Evolutionary conservation across 2,113 vertebrate genomes (phyloP).

Genomic region (Macquaria ambigua): DNA sequence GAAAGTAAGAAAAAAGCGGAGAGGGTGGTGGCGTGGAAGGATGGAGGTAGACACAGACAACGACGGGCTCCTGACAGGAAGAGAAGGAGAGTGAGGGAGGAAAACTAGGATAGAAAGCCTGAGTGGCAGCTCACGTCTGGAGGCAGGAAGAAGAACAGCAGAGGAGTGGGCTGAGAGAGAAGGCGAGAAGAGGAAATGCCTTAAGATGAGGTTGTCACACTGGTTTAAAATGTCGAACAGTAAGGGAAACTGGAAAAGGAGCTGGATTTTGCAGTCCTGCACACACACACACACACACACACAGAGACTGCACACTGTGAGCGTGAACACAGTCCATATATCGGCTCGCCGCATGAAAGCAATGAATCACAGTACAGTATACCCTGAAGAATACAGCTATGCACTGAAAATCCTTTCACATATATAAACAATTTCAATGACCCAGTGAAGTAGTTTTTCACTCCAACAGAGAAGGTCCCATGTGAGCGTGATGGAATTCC

Average conservation of each 20-base stretch:
- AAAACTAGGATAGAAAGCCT: conserved; percentile 17
- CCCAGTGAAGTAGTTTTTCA: conserved; percentile 50
- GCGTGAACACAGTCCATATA: conserved; percentile 50
- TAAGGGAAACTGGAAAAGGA: conserved; percentile 57
- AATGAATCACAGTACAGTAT: conserved; percentile 55
- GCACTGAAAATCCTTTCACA: conserved; percentile 40
- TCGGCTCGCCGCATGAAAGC: conserved; percentile 36
- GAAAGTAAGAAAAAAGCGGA: neutral
- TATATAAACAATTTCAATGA: conserved; percentile 61
- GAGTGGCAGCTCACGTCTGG: conserved; percentile 34
- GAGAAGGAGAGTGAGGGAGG: neutral
- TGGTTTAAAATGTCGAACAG: conserved; percentile 65
- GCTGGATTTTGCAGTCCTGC: conserved; percentile 51
- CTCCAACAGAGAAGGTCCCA: conserved; percentile 54
- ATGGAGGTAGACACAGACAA: neutral
- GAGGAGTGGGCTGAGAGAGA: conserved; percentile 34
- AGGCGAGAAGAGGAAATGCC: conserved; percentile 48
- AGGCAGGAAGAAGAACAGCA: conserved; percentile 38
- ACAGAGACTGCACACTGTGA: conserved; percentile 2
- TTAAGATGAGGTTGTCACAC: conserved; percentile 70
- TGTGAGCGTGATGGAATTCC: neutral
- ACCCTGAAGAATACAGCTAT: conserved; percentile 49
- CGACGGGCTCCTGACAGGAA: conserved; percentile 22
- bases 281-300: too few species aligned
- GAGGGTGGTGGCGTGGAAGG: neutral